Conservation (phyloP, 1,140 invertebrate genomes). For the Pseudomyrmex concolor region DNA sequence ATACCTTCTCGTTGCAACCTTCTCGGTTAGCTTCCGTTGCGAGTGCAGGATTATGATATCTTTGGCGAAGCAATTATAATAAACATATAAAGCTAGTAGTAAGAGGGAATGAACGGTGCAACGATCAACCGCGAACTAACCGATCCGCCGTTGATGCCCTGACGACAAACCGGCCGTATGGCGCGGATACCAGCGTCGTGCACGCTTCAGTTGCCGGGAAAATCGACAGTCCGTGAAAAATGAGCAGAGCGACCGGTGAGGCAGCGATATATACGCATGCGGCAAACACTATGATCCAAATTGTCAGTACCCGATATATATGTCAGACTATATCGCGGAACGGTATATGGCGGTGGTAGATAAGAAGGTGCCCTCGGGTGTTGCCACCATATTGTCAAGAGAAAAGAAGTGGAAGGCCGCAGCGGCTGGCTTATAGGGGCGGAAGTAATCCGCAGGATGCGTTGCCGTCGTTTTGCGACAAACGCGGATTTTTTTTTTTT, state of each 20-base stretch:
- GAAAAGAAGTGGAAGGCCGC: slow-evolving; percentile 27
- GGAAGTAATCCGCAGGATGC: slow-evolving; percentile 1
- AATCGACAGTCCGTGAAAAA: slow-evolving; percentile 84
- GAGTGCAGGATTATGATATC: neutral
- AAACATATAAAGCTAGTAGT: slow-evolving; percentile 39
- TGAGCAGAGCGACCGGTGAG: slow-evolving; percentile 71
- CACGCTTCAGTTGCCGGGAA: slow-evolving; percentile 84
- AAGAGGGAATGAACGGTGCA: slow-evolving; percentile 75
- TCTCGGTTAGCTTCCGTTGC: neutral
- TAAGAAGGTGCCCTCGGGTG: slow-evolving; percentile 26
- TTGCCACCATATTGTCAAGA: neutral
- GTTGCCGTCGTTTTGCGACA: neutral
- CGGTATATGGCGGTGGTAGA: slow-evolving; percentile 36
- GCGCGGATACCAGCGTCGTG: slow-evolving; percentile 72
- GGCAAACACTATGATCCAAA: slow-evolving; percentile 78
- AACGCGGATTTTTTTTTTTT: slow-evolving; percentile 38
- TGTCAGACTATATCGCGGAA: slow-evolving; percentile 61
- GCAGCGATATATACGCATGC: slow-evolving; percentile 79
- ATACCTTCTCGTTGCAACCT: neutral
- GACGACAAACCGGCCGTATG: slow-evolving; percentile 75
- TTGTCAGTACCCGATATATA: slow-evolving; percentile 67
- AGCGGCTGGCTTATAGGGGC: slow-evolving; percentile 18
- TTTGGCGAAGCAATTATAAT: neutral
- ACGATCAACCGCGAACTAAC: slow-evolving; percentile 82
- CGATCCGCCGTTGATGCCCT: slow-evolving; percentile 80